Percentiles rank a stretch among this genome's conserved stretches.
phyloP scores from a whole-genome alignment of 2,113 vertebrate genomes.

The Lepus americanus region DNA sequence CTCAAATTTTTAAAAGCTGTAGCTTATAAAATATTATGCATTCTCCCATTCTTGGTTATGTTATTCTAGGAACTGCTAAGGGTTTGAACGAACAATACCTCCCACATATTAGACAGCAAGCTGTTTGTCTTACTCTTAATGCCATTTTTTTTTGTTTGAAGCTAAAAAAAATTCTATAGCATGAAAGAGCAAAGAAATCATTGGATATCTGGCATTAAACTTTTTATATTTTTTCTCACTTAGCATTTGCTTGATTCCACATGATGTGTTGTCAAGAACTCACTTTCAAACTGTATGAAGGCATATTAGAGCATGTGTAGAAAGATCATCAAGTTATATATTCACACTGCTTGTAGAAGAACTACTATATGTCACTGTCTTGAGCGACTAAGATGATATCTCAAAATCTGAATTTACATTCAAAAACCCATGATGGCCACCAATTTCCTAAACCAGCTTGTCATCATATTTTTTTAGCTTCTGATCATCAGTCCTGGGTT shows the following conservation, averaged over 20 bases:
- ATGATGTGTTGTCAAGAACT: constrained; percentile 31
- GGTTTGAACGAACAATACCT: background rate
- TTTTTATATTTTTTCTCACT: constrained; percentile 34
- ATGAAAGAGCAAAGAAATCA: constrained; percentile 38
- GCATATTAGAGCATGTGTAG: background rate
- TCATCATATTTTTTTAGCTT: constrained; percentile 39
- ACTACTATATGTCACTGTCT: background rate
- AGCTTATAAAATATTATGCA: background rate
- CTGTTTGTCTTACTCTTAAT: background rate
- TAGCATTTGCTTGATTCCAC: background rate
- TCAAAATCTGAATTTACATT: background rate
- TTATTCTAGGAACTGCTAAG: background rate
- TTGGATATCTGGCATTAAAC: background rate
- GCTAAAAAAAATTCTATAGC: background rate
- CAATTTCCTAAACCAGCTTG: constrained; percentile 24
- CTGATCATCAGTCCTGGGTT: background rate
- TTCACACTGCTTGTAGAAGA: background rate
- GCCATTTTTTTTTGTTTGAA: background rate
- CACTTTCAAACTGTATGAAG: constrained; percentile 12
- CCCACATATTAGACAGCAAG: background rate
- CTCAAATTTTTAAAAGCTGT: background rate
- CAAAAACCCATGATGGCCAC: background rate
- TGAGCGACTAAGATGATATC: background rate
- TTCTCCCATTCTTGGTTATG: background rate
- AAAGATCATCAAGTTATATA: background rate